These are phyloP conservation scores for Metacarcinus magister DNA, from an alignment of 2,888 invertebrate genomes.

Conservation along the genomic window DNA sequence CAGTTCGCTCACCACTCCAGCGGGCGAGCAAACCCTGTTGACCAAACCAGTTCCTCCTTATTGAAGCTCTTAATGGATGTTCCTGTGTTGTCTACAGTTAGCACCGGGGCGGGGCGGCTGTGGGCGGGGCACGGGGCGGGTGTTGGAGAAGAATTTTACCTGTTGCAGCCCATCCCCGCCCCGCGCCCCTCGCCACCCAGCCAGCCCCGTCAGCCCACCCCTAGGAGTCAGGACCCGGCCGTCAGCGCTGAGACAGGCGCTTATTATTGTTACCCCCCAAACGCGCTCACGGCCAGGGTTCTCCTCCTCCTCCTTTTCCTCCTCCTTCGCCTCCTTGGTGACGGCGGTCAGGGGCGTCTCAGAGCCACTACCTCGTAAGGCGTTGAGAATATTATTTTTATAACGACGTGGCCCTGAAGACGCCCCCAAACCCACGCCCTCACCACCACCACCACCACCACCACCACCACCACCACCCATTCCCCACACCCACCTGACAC, in stretches of 20 bases:
- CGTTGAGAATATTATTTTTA: constrained; percentile 80
- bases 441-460: background rate
- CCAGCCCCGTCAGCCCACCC: constrained; percentile 38
- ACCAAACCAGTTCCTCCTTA: constrained; percentile 76
- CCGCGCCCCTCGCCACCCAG: constrained; percentile 33
- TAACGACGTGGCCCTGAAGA: constrained; percentile 67
- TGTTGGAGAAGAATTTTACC: constrained; percentile 28
- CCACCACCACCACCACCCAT: background rate
- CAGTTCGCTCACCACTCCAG: constrained; percentile 55
- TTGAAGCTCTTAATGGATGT: constrained; percentile 72
- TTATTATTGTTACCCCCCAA: constrained; percentile 76
- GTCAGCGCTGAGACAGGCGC: constrained; percentile 75
- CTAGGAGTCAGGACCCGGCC: constrained; percentile 59
- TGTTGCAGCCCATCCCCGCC: background rate
- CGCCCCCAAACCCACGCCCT: background rate
- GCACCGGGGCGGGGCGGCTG: constrained; percentile 9
- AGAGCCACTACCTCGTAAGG: constrained; percentile 60
- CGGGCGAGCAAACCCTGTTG: constrained; percentile 65
- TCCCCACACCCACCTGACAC: constrained; percentile 7
- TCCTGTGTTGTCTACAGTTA: constrained; percentile 76
- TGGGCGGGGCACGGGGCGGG: constrained; percentile 37
- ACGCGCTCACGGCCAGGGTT: constrained; percentile 62
- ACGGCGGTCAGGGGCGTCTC: background rate
- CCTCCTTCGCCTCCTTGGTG: background rate
- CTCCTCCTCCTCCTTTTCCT: background rate